Percentiles rank a stretch among this genome's conserved stretches.
Conservation (phyloP, 2,888 invertebrate genomes). For the Harmothoe impar region DNA sequence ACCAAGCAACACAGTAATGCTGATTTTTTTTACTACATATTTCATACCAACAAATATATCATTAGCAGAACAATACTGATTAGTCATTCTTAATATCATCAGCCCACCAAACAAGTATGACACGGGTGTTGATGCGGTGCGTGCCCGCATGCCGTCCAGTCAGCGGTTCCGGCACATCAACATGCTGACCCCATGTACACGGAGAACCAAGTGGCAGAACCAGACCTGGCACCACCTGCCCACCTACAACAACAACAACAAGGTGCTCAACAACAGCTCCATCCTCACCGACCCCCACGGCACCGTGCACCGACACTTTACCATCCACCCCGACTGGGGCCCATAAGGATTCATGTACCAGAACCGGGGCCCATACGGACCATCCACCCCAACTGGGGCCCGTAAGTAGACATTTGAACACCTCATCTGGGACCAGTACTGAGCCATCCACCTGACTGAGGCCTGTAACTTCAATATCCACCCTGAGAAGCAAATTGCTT, state of each 20-base stretch:
- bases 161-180: constrained; percentile 70
- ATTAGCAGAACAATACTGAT: too few relatives aligned
- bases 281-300: constrained; percentile 76
- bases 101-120: constrained; percentile 49
- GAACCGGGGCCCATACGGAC: too few relatives aligned
- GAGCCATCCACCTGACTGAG: too few relatives aligned
- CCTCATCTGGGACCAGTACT: too few relatives aligned
- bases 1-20: too few relatives aligned
- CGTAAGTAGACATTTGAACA: too few relatives aligned
- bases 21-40: too few relatives aligned
- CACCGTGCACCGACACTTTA: constrained; percentile 76
- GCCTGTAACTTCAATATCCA: too few relatives aligned
- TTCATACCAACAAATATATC: too few relatives aligned
- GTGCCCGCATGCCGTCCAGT: not conserved
- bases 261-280: constrained; percentile 75
- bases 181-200: constrained; percentile 76
- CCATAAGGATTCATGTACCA: too few relatives aligned
- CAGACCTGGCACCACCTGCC: constrained; percentile 82
- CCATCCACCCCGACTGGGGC: constrained; percentile 81
- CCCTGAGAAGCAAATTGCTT: too few relatives aligned
- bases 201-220: constrained; percentile 79
- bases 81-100: not conserved
- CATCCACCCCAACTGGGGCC: too few relatives aligned
- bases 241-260: constrained; percentile 73
- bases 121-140: not conserved